Evolutionary conservation across 2,797 vertebrate species (phyloP).

Genomic region (Coreius guichenoti): DNA sequence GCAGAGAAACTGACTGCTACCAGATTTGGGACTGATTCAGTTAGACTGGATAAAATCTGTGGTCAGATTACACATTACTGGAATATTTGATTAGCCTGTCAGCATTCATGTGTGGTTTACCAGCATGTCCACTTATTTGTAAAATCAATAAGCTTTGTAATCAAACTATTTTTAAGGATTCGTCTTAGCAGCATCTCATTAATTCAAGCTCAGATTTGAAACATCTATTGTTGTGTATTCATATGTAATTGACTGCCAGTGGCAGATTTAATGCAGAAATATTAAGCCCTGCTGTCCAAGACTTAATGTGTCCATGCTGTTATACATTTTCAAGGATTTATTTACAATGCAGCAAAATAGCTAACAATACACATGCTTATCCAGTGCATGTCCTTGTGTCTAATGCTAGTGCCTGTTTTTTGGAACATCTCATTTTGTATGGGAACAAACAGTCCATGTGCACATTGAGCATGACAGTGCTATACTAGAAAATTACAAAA

Average conservation of each 20-base stretch:
- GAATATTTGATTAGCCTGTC: constrained; percentile 23
- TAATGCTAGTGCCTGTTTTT: neutral
- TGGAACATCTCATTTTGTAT: neutral
- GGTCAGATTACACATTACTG: constrained; percentile 27
- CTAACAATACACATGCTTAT: neutral
- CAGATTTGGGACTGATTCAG: constrained; percentile 22
- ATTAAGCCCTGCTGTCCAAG: neutral
- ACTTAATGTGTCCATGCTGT: neutral
- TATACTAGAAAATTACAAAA: neutral
- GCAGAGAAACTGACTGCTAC: constrained; percentile 3
- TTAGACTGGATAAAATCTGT: constrained; percentile 19
- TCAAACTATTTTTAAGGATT: constrained; percentile 13
- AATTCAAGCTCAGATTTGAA: neutral
- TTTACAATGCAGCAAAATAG: constrained; percentile 1
- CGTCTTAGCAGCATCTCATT: constrained; percentile 3
- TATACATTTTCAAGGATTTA: constrained; percentile 15
- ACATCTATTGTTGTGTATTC: neutral
- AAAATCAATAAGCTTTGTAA: neutral
- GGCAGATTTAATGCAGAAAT: constrained; percentile 4
- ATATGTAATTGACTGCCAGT: neutral
- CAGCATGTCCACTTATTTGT: constrained; percentile 13
- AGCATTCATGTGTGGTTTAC: constrained; percentile 23
- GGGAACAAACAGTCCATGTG: neutral
- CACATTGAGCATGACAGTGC: neutral
- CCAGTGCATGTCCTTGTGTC: neutral